These are phyloP conservation scores for Numenius arquata DNA, from an alignment of 2,113 vertebrate genomes.

Conservation along the genomic window DNA sequence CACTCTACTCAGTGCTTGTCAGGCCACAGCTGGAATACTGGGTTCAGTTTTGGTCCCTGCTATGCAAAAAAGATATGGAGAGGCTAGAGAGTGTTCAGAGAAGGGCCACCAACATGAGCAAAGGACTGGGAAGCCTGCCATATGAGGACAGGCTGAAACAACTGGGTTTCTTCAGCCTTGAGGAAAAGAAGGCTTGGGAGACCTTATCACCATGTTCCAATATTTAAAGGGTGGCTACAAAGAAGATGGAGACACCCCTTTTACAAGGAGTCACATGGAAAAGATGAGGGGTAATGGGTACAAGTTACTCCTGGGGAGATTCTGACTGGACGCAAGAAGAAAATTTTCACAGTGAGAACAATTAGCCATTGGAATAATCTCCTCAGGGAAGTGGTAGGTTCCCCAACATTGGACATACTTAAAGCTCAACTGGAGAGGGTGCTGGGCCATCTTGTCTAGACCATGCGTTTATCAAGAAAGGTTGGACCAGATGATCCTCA, in stretches of 20 bases:
- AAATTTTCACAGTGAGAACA: background rate
- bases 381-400: background rate
- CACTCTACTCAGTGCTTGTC: background rate
- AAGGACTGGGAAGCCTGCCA: background rate
- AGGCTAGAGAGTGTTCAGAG: background rate
- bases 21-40: background rate
- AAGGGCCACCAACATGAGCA: background rate
- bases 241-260: background rate
- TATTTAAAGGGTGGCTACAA: background rate
- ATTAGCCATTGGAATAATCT: background rate
- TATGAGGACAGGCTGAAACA: background rate
- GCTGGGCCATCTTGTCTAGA: background rate
- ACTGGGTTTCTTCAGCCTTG: background rate
- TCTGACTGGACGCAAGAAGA: background rate
- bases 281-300: background rate
- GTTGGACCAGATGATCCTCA: background rate
- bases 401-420: background rate
- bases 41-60: background rate
- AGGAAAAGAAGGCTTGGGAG: background rate
- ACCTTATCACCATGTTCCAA: background rate
- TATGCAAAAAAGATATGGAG: background rate
- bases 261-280: background rate
- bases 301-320: background rate
- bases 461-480: background rate
- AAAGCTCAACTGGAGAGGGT: background rate